Evolutionary conservation across 2,113 vertebrate genomes (phyloP), one percentile per base, ranked within the genome.

Genomic region (Phylloscopus trochilus): DNA sequence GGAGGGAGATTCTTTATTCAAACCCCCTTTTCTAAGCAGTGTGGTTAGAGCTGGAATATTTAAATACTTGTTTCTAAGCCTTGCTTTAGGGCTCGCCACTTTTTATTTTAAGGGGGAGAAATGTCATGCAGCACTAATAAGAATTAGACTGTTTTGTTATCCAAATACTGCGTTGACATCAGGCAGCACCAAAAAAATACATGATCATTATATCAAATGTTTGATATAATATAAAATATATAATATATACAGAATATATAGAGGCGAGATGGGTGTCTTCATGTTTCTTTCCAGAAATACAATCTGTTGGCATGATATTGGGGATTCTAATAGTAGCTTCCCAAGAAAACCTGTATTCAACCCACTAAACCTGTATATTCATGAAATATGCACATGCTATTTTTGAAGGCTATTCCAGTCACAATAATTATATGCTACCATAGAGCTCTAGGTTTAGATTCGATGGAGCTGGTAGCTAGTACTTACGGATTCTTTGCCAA

Each of bases 21-120:
- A 92, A 90, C 55, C 31, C 27, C 17, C 15, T 89, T 95, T 95
- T 91, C 87, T 73, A 95, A 84, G 53, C 70, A 68, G 30, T 53
- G 17, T 90, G 96, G 91, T 88, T 47, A 63, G 74, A 91, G 10
- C 24, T 94, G 87, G 70, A 94, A 93, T 80, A 90, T 60, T 75
- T 90, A 94, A 96, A 80, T 52, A 23, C n/a, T 89, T 89, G 11
- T 84, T 95, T 84, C 51, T 41, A 73, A 66, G 49, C 46, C 52
- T 53, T 88, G 52, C 62, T 91, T 89, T 94, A 91, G 59, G 68
- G 30, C 18, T 94, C 15, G 0, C 23, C 53, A 51, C 77, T 23
- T 55, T 90, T 80, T 78, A 53, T 75, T 83, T 94, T 92, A 75
- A 76, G 6, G 10, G 41, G 19, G 12, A 70, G 56, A 89, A 95